phyloP scores from a whole-genome alignment of 2,113 vertebrate genomes.

The Numida meleagris region DNA sequence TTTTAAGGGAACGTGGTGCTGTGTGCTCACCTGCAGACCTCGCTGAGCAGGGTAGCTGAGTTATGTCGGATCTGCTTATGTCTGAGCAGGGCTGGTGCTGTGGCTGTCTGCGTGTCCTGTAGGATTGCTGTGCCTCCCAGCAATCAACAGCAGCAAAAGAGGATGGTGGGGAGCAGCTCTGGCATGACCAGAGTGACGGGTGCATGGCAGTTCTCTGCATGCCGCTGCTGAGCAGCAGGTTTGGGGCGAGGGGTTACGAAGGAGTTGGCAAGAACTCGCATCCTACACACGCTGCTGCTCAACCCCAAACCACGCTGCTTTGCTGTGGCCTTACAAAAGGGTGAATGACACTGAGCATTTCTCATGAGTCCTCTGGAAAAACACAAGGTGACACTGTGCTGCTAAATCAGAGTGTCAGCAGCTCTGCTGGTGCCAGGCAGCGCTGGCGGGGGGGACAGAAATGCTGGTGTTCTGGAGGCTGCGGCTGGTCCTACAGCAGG shows the following conservation, averaged over 20 bases:
- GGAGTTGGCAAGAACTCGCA: background rate
- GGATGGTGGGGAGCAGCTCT: background rate
- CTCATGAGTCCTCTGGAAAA: background rate
- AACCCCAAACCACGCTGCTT: background rate
- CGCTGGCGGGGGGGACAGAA: background rate
- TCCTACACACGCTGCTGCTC: background rate
- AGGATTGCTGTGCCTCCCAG: background rate
- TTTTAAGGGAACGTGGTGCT: background rate
- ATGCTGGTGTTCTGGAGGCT: background rate
- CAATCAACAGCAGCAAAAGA: background rate
- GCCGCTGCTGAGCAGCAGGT: background rate
- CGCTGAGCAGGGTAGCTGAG: background rate
- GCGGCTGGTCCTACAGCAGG: background rate
- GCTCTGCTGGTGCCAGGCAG: background rate
- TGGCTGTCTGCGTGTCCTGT: background rate
- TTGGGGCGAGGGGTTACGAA: background rate
- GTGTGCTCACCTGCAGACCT: rapidly evolving
- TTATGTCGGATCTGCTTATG: background rate
- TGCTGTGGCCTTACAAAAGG: background rate
- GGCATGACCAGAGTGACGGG: background rate
- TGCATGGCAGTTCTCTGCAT: rapidly evolving
- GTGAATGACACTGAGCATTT: background rate
- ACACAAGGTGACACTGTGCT: conserved; percentile 12
- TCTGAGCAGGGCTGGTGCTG: background rate
- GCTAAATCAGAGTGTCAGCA: conserved; percentile 34